Percentiles rank a stretch among this genome's conserved stretches.
Evolutionary conservation across 2,888 invertebrate species (phyloP).

Genomic region (Apocheima hispidaria): DNA sequence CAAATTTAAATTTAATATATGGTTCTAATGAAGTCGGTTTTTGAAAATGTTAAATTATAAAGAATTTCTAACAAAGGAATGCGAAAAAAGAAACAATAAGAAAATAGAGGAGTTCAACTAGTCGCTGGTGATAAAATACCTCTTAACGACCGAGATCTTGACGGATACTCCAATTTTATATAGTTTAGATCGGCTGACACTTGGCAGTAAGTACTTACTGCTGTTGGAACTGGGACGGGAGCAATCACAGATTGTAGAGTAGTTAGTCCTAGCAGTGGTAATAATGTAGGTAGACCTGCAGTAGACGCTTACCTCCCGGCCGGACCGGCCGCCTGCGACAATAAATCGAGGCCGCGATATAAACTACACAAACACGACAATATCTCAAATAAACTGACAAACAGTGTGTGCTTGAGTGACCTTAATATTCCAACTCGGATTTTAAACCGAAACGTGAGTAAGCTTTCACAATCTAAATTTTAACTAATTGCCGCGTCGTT

Average conservation of each 20-base stretch:
- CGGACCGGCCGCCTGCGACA: constrained; percentile 32
- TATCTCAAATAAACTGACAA: constrained; percentile 34
- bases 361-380: constrained; percentile 30
- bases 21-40: neutral
- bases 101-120: neutral
- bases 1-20: too few relatives aligned
- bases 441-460: constrained; percentile 37
- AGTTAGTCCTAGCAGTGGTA: constrained; percentile 20
- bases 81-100: constrained; percentile 4
- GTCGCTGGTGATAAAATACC: constrained; percentile 37
- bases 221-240: constrained; percentile 40
- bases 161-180: constrained; percentile 59
- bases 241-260: constrained; percentile 12
- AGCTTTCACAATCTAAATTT: neutral
- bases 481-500: constrained; percentile 17
- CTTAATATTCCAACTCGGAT: constrained; percentile 30
- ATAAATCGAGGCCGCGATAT: constrained; percentile 14
- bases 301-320: constrained; percentile 36
- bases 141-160: constrained; percentile 55
- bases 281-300: constrained; percentile 41
- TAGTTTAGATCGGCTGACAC: constrained; percentile 42
- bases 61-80: neutral
- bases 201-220: constrained; percentile 37
- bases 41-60: neutral
- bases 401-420: constrained; percentile 40